Conservation (phyloP, 1,140 invertebrate genomes). For the Anagrus nilaparvatae region DNA sequence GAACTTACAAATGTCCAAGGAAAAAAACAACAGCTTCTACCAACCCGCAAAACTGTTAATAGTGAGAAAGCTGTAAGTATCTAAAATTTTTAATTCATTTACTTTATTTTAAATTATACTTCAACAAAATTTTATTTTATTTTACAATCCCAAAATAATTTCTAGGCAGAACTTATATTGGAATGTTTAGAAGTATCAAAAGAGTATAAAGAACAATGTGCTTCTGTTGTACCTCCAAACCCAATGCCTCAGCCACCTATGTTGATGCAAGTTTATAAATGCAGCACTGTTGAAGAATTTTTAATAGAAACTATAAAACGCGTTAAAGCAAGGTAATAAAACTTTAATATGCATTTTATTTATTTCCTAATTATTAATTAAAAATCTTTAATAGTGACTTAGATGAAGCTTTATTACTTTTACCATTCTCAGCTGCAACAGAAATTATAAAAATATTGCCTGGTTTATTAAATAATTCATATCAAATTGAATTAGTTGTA, state of each 20-base stretch:
- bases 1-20: conserved; percentile 57
- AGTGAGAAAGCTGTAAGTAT: conserved; percentile 76
- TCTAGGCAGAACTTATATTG: conserved; percentile 75
- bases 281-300: conserved; percentile 63
- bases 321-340: conserved; percentile 59
- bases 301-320: conserved; percentile 67
- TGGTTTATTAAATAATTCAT: conserved; percentile 53
- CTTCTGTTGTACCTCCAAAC: conserved; percentile 32
- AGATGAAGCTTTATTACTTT: conserved; percentile 75
- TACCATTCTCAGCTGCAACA: conserved; percentile 74
- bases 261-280: conserved; percentile 70
- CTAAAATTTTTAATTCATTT: conserved; percentile 5
- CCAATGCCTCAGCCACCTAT: conserved; percentile 47
- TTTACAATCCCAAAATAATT: not conserved
- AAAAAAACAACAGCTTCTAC: conserved; percentile 63
- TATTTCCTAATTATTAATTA: conserved; percentile 2
- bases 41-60: conserved; percentile 82
- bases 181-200: conserved; percentile 78
- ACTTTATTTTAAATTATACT: conserved; percentile 8
- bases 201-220: conserved; percentile 50
- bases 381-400: conserved; percentile 60
- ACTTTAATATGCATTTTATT: too few species aligned
- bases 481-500: conserved; percentile 64
- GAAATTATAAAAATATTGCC: conserved; percentile 67
- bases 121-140: not conserved